Conservation (phyloP, 2,113 vertebrate genomes). For the Leptosomus discolor region DNA sequence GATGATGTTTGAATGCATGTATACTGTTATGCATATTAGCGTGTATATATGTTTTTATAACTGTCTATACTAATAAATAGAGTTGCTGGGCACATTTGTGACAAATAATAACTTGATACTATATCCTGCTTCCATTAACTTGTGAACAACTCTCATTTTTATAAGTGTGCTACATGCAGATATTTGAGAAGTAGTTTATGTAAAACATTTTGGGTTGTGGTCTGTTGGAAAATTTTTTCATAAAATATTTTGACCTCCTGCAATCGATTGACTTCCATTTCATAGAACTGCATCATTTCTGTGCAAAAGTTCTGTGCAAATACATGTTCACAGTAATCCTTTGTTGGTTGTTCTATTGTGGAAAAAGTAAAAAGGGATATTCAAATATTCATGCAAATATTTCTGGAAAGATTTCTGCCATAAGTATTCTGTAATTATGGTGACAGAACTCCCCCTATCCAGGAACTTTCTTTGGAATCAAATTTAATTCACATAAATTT, state of each 20-base stretch:
- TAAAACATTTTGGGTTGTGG: neutral
- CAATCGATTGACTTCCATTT: neutral
- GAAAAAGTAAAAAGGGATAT: neutral
- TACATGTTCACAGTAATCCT: neutral
- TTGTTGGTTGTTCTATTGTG: neutral
- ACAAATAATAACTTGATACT: neutral
- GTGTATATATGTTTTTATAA: neutral
- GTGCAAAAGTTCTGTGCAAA: neutral
- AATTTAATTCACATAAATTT: neutral
- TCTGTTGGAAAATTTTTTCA: neutral
- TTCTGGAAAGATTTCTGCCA: neutral
- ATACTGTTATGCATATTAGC: neutral
- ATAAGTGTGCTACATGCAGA: neutral
- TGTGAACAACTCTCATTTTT: neutral
- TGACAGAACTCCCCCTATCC: neutral
- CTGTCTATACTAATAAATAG: neutral
- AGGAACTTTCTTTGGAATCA: neutral
- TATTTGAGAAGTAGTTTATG: neutral
- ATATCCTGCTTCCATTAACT: neutral
- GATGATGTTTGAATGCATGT: neutral
- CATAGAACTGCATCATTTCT: neutral
- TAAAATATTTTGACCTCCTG: neutral
- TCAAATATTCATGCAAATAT: neutral
- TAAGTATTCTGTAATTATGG: neutral
- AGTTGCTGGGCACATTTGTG: neutral